These are phyloP conservation scores for Erannis defoliaria DNA, from an alignment of 2,888 invertebrate species.

Conservation along the genomic window DNA sequence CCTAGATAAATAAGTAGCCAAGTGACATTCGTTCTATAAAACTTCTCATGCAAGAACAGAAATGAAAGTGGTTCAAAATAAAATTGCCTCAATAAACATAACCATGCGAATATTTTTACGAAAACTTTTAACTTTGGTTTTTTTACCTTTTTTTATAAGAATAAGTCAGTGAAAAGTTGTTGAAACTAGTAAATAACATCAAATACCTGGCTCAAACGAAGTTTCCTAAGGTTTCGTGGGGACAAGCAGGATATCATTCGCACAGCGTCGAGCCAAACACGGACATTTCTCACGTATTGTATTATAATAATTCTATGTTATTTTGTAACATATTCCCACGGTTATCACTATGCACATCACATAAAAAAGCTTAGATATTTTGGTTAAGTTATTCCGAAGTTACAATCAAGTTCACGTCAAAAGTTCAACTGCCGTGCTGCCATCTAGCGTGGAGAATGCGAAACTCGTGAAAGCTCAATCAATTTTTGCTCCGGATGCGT, in stretches of 20 bases:
- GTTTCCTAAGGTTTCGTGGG: conserved; percentile 43
- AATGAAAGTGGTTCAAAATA: conserved; percentile 39
- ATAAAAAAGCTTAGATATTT: conserved; percentile 81
- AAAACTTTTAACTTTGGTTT: not conserved
- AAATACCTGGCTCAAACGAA: conserved; percentile 50
- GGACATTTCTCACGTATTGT: conserved; percentile 64
- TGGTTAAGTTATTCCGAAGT: conserved; percentile 82
- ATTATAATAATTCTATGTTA: conserved; percentile 65
- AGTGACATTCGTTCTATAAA: not conserved
- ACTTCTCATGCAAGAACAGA: conserved; percentile 8
- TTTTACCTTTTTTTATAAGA: not conserved
- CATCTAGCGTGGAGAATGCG: conserved; percentile 76
- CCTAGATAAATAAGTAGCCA: not conserved
- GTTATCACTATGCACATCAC: conserved; percentile 74
- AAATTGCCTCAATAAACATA: not conserved
- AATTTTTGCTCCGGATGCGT: conserved; percentile 68
- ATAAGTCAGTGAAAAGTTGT: not conserved
- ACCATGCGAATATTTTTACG: not conserved
- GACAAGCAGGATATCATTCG: conserved; percentile 53
- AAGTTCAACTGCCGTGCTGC: conserved; percentile 77
- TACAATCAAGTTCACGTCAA: conserved; percentile 85
- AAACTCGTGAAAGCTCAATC: conserved; percentile 73
- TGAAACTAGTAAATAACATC: conserved; percentile 29
- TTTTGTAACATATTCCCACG: conserved; percentile 65
- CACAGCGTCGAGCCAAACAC: conserved; percentile 58